Evolutionary conservation across 1,140 invertebrate genomes (phyloP), one percentile per base, ranked within the genome.

Genomic region (Trichoplusia ni): DNA sequence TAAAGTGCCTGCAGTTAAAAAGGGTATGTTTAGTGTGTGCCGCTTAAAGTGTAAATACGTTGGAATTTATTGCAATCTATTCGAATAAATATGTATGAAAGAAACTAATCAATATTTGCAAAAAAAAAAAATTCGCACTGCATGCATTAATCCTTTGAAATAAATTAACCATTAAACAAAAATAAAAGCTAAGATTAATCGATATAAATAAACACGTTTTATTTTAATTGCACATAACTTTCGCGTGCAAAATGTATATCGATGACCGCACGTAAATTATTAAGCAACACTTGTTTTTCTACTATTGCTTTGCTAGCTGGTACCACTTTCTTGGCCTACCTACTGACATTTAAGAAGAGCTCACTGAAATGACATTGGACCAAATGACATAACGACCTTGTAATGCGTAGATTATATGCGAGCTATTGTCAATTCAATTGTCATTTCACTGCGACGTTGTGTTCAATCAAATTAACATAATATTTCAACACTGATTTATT

Each of bases 11-110:
- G 53, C 77, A 13, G 42, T 63, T 38, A 91, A 86, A 69, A 91
- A 88, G 82, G 88, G 90, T 89, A 87, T 81, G 87, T 88, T 56
- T 19, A 69, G 47, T 54, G 71, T 74, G 75, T 71, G 74, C 49
- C 49, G 76, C 71, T 79, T 76, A 68, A 31, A 46, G 7, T 49
- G 40, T 53, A 64, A 46, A 33, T 46, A 16, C 21, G 23, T 38
- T 59, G 42, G 42, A 6, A 35, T 27, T 58, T 58, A 29, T 16
- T 18, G 33, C 47, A 31, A 19, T 18, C 7, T 21, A 21, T 31
- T 13, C 31, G 35, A 54, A 54, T 11, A 11, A 40, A 35, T 35
- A 33, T 21, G n/a, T 18, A 9, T 33, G 4, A 49, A 19, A 33
- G 9, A 35, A 54, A 54, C 51, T 38, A 54, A 54, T 31, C 25